Evolutionary conservation across 1,140 invertebrate genomes (phyloP), one percentile per base, ranked within the genome.

Genomic region (Limonius californicus): DNA sequence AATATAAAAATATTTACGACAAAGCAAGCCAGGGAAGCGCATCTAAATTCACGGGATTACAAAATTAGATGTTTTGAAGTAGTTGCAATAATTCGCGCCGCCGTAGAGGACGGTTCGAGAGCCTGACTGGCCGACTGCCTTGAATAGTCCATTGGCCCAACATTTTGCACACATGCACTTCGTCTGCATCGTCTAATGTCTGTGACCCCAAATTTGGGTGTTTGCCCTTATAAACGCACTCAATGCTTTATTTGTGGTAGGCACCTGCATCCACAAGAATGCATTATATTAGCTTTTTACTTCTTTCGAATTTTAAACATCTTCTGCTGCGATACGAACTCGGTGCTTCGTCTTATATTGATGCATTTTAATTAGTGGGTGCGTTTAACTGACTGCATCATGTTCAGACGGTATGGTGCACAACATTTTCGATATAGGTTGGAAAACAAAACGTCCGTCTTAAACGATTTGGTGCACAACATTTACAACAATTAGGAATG

Each of bases 71-170:
- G 45, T 16, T 50, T 50, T 50, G 6, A 50, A 19, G 45, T 50
- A 19, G 45, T 12, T 19, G 14, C 16, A 16, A 50, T 19, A 50
- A 50, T 50, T 50, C 14, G 6, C 16, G 20, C 45, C 20, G 15
- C 16, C 20, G 27, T 16, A 15, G 15, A 32, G 53, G 53, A 55
- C 53, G 53, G 27, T 27, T 32, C 27, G 18, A 55, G 27, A 32
- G 65, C 20, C 68, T 61, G 67, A 67, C 68, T 68, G 71, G 59
- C 69, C 68, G 71, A 72, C 71, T 72, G 71, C 71, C 71, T 72
- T 72, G 71, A 72, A 72, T 71, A 72, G 71, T 72, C 68, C 71
- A 72, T 72, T 72, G 71, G 71, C 71, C 71, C 68, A 70, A 68
- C 59, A 63, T 70, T 70, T 68, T 69, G 70, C 70, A 68, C 68